Conservation (phyloP, 92 coral and sea anemone species). For the Heliopora coerulea region DNA sequence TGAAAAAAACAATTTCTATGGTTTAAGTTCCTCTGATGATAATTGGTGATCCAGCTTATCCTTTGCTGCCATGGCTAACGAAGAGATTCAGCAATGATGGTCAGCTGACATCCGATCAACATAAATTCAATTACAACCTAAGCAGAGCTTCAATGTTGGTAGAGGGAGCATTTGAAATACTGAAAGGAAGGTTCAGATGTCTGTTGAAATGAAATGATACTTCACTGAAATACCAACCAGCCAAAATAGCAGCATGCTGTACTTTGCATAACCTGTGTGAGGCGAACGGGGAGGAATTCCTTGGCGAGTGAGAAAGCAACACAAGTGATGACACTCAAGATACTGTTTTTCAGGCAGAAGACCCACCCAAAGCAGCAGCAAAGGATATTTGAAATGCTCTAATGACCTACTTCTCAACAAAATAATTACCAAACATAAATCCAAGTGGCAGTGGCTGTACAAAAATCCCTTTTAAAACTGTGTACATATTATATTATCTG, state of each 20-base stretch:
- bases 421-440: no score
- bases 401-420: no score
- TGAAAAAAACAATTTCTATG: neutral
- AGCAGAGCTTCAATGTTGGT: constrained; percentile 42
- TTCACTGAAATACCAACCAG: constrained; percentile 11
- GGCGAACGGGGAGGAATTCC: constrained; percentile 15
- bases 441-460: no score
- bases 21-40: neutral
- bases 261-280: constrained; percentile 42
- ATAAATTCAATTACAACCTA: constrained; percentile 1
- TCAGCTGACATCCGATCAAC: constrained; percentile 7
- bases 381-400: no score
- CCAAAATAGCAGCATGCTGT: constrained; percentile 40
- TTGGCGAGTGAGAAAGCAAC: no score
- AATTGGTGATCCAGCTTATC: constrained; percentile 21
- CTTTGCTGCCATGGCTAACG: constrained; percentile 22
- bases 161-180: constrained; percentile 33
- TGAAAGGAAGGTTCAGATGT: constrained; percentile 39
- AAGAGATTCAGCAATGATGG: constrained; percentile 35
- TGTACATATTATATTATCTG: no score
- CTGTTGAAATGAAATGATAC: constrained; percentile 28
- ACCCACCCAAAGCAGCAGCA: no score
- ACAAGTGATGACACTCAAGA: no score
- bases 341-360: no score
- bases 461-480: no score